Evolutionary conservation across 2,113 vertebrate species (phyloP), one percentile per base, ranked within the genome.

Genomic region (Mandrillus leucophaeus): DNA sequence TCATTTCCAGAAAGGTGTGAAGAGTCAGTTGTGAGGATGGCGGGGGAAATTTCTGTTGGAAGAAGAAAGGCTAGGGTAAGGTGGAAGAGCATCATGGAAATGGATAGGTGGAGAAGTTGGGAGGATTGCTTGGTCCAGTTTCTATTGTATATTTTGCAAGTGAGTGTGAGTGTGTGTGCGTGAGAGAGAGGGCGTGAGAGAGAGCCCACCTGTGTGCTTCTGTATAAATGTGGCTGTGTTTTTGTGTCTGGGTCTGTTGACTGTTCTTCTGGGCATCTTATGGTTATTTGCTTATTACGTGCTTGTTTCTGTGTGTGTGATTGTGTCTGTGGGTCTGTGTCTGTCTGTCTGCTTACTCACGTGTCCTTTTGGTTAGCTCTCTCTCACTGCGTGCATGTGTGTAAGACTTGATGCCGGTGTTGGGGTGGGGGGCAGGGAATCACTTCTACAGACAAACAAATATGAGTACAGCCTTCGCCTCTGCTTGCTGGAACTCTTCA

Each of bases 391-490:
- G 16, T 5, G 14, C 2, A 7, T 25, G 18, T 4, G 8, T 11
- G 27, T 0, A 32, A n/a, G 1, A 13, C 40, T 8, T 35, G 70
- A 16, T 25, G 25, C 48, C 5, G 0, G 2, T 30, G 59, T 30
- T 23, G 9, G 6, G 22, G 57, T 27, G 17, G 1, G 8, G n/a
- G 16, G 1, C 17, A 0, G 2, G 5, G 14, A 17, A 8, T 66
- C 64, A 48, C 12, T 4, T 75, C 23, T 48, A 32, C 14, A 35
- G 68, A 88, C 4, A 22, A 32, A 43, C 16, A 2, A 48, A 27
- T 10, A 4, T 35, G 81, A 59, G 59, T 3, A 1, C 40, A 22
- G 27, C 22, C 76, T 61, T 61, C n/a, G 3, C 55, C 30, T 27
- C n/a, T 2, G 35, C 14, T 48, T 66, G 35, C 82, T 16, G 27